Base-by-base conservation (phyloP, 2,888 invertebrate species). In the Alloscopus bannaensis region DNA sequence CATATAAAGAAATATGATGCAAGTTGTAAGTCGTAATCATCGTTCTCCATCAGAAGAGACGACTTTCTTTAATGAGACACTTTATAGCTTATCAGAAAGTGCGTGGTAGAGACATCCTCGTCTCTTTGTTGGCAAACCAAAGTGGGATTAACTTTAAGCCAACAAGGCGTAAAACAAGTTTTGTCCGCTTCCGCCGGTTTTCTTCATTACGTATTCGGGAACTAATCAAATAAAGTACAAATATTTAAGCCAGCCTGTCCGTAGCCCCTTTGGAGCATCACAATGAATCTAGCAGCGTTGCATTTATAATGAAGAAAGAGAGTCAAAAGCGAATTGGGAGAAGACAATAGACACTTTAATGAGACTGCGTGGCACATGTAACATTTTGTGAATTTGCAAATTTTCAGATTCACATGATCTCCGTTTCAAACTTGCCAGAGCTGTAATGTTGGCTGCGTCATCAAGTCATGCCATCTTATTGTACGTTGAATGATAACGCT, bases 91-190 rank as follows among this genome's bases (percentile, higher is more conserved):
- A 42, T 47, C 64, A 65, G 28, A 8, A 31, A 26, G 45, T 24
- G 47, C 40, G 11, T n/a, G 28, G 42, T 45, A 18, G 69, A 69
- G 26, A 42, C 57, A 69, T 60, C 70, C 60, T 60, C 50, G 60
- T 60, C 50, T 62, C 31, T 13, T 47, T 22, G 16, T n/a, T n/a
- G n/a, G n/a, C n/a, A n/a, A n/a, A 24, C 31, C 22, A 45, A 65
- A 73, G 40, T 31, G 73, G 65, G 65, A 64, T 73, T 73, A 73
- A 73, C 65, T 73, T 73, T 65, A 65, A 65, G 57, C 57, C 73
- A 73, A 24, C 73, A 65, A 47, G 73, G 73, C 73, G 73, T 73
- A 65, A 73, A 73, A 73, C 65, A 73, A 73, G 73, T 55, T 73
- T 72, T 65, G 45, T 73, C 64, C 55, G 29, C 50, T 60, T 47